These are phyloP conservation scores for Phlogophora meticulosa DNA, from an alignment of 2,888 invertebrate genomes.

Conservation along the genomic window DNA sequence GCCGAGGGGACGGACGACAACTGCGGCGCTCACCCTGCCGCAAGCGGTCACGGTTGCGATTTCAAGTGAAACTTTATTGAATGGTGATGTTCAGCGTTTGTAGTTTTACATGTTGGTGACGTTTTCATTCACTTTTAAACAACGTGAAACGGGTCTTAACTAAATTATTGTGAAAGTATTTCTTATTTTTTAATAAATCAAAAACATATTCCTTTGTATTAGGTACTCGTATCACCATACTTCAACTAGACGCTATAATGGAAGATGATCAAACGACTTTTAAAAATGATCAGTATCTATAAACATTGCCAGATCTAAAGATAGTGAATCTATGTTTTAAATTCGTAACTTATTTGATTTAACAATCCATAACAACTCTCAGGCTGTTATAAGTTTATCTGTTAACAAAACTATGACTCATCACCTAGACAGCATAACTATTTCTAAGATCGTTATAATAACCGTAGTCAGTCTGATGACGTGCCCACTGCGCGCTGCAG, in stretches of 20 bases:
- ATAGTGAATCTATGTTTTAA: no score
- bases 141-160: no score
- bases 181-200: no score
- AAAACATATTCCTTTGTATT: no score
- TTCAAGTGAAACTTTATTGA: slow-evolving; percentile 73
- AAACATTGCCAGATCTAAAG: no score
- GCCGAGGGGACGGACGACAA: slow-evolving; percentile 59
- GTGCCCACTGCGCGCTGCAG: slow-evolving; percentile 42
- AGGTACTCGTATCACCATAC: no score
- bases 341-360: no score
- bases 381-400: background rate
- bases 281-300: no score
- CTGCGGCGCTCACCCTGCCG: slow-evolving; percentile 69
- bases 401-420: background rate
- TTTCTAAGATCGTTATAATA: slow-evolving; percentile 30
- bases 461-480: slow-evolving; percentile 28
- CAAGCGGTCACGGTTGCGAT: slow-evolving; percentile 78
- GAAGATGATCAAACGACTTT: no score
- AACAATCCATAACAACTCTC: no score
- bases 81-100: slow-evolving; percentile 66
- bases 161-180: no score
- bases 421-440: background rate
- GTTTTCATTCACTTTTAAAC: slow-evolving; percentile 12
- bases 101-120: slow-evolving; percentile 53
- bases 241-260: no score